These are phyloP conservation scores for Drosophila fulvimacula DNA, from an alignment of 2,888 invertebrate species.

Conservation along the genomic window DNA sequence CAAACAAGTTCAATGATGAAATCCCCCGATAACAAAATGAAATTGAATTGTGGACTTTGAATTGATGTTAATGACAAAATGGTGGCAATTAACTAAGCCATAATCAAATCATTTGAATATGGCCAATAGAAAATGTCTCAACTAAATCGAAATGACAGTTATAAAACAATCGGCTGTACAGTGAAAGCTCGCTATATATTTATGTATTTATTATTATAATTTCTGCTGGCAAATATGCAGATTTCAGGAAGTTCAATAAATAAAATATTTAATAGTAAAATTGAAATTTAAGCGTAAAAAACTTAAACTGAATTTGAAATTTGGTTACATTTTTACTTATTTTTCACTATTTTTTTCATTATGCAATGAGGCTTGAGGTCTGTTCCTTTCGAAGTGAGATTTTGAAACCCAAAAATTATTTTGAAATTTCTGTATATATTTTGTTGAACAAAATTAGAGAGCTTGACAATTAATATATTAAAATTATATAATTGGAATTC, in stretches of 20 bases:
- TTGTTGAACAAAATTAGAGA: too few relatives aligned
- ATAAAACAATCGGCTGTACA: background rate
- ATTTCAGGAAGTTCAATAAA: background rate
- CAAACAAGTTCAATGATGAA: slow-evolving; percentile 1
- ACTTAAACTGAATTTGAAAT: too few relatives aligned
- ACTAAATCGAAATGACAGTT: background rate
- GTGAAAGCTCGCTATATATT: background rate
- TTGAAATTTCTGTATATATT: too few relatives aligned
- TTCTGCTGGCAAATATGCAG: background rate
- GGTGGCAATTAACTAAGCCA: background rate
- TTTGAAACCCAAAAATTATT: too few relatives aligned
- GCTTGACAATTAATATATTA: too few relatives aligned
- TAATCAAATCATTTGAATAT: slow-evolving; percentile 3
- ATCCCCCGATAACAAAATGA: background rate
- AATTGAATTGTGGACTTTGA: background rate
- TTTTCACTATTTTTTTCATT: too few relatives aligned
- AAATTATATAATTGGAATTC: too few relatives aligned
- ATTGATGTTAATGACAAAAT: slow-evolving; percentile 3
- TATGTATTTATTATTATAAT: background rate
- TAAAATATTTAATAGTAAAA: background rate
- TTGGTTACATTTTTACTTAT: too few relatives aligned
- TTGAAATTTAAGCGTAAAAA: too few relatives aligned
- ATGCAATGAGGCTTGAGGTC: too few relatives aligned
- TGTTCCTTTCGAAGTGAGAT: too few relatives aligned
- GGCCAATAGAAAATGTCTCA: slow-evolving; percentile 3